Evolutionary conservation across 2,888 invertebrate genomes (phyloP), one percentile per base, ranked within the genome.

Genomic region (Malthinus flaveolus): DNA sequence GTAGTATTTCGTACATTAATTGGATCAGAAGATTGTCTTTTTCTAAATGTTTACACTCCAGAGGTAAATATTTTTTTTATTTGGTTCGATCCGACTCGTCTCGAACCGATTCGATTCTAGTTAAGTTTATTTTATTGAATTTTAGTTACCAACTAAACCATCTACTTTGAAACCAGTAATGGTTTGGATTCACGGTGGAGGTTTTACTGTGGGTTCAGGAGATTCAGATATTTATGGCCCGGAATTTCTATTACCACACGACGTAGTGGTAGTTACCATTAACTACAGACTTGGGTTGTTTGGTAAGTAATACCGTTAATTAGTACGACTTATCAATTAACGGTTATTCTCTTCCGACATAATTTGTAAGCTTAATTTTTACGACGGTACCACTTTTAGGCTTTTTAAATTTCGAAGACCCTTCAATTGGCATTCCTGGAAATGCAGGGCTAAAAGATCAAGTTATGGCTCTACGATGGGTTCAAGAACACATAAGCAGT

Each of bases 1-100:
- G 7, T 46, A 5, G 7, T 52, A 7, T 7, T 11, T n/a, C n/a
- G 71, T 42, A 62, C 51, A 39, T 70, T 83, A 2, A 70, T 82
- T 51, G 84, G 84, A 1, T 76, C 81, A 71, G 83, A 92, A 75
- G 87, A 92, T 72, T 92, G 92, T 71, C 79, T 92, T 39, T 87
- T 88, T 66, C 79, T 92, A 3, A 91, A 92, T 70, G 81, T 92
- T 4, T 90, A 85, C 70, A 85, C 90, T 1, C 91, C 91, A 0
- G 84, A 84, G n/a, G 53, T 53, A 36, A 15, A 12, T 15, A 10
- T 5, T 5, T 23, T n/a, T n/a, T n/a, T n/a, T n/a, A n/a, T n/a
- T n/a, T n/a, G n/a, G n/a, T n/a, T n/a, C n/a, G n/a, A n/a, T n/a
- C n/a, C n/a, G n/a, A n/a, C n/a, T n/a, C n/a, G n/a, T n/a, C n/a